Percentiles rank a stretch among this genome's conserved stretches.
phyloP scores from a whole-genome alignment of 2,888 invertebrate genomes.

The Drosophila rellima region DNA sequence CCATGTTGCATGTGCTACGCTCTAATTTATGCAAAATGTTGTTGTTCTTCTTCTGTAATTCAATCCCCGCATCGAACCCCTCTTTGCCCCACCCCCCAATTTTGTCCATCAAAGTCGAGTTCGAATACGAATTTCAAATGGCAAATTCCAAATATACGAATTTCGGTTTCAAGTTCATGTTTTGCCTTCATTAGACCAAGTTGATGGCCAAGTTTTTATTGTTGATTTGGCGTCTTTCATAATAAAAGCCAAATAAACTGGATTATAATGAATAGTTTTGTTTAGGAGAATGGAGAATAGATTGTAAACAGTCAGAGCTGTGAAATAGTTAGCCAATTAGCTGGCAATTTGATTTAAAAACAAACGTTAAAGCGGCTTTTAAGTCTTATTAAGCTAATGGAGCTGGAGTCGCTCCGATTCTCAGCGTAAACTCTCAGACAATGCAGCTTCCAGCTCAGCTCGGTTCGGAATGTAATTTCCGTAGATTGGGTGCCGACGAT shows the following conservation, averaged over 20 bases:
- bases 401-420: constrained; percentile 29
- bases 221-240: constrained; percentile 33
- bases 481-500: constrained; percentile 58
- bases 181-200: constrained; percentile 46
- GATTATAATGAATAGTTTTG: constrained; percentile 25
- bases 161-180: constrained; percentile 45
- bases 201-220: constrained; percentile 56
- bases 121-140: constrained; percentile 2
- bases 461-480: constrained; percentile 35
- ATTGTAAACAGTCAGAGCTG: constrained; percentile 15
- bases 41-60: constrained; percentile 63
- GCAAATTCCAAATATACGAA: constrained; percentile 14
- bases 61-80: constrained; percentile 24
- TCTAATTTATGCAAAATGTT: constrained; percentile 81
- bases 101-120: not conserved
- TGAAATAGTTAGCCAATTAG: constrained; percentile 35
- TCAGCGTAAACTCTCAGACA: constrained; percentile 20
- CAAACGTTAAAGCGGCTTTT: constrained; percentile 18
- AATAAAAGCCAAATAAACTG: constrained; percentile 22
- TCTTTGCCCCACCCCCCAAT: not conserved
- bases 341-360: constrained; percentile 18
- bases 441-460: constrained; percentile 19
- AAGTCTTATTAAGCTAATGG: constrained; percentile 40
- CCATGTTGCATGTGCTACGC: constrained; percentile 68
- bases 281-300: constrained; percentile 1